These are phyloP conservation scores for Lutra lutra DNA, from an alignment of 2,797 vertebrate genomes.

Conservation along the genomic window DNA sequence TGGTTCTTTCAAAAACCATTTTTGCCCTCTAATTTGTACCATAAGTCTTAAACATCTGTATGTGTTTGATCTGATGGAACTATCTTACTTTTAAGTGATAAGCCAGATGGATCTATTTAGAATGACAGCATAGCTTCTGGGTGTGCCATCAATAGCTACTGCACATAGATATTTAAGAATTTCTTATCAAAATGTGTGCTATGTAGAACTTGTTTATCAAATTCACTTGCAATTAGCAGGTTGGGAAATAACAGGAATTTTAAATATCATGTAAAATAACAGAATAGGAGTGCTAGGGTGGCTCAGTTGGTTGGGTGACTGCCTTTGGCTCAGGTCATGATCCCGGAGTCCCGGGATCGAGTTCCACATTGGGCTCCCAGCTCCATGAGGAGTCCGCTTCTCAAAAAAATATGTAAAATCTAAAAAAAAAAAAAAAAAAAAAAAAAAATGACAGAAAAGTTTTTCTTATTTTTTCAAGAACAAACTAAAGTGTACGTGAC, in stretches of 20 bases:
- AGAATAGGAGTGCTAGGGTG: too few species aligned
- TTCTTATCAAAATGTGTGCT: conserved; percentile 36
- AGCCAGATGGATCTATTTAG: conserved; percentile 63
- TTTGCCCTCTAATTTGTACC: conserved; percentile 68
- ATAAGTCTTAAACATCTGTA: conserved; percentile 71
- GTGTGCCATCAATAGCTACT: conserved; percentile 44
- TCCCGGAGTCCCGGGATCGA: too few species aligned
- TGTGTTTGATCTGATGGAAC: conserved; percentile 55
- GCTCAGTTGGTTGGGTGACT: too few species aligned
- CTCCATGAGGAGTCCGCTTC: too few species aligned
- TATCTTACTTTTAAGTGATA: conserved; percentile 67
- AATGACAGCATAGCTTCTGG: conserved; percentile 64
- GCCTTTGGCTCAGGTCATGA: too few species aligned
- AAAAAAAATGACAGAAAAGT: background rate
- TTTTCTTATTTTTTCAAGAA: conserved; percentile 47
- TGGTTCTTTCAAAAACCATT: conserved; percentile 56
- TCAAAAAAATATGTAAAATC: too few species aligned
- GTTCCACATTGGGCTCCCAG: too few species aligned
- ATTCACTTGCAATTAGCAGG: background rate
- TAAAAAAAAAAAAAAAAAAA: too few species aligned
- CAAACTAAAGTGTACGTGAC: conserved; percentile 14
- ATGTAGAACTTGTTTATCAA: background rate
- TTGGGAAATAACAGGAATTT: conserved; percentile 7
- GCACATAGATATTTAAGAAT: background rate
- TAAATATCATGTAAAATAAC: conserved; percentile 53